Conservation (phyloP, 1,140 invertebrate species). For the Metopolophium dirhodum region DNA sequence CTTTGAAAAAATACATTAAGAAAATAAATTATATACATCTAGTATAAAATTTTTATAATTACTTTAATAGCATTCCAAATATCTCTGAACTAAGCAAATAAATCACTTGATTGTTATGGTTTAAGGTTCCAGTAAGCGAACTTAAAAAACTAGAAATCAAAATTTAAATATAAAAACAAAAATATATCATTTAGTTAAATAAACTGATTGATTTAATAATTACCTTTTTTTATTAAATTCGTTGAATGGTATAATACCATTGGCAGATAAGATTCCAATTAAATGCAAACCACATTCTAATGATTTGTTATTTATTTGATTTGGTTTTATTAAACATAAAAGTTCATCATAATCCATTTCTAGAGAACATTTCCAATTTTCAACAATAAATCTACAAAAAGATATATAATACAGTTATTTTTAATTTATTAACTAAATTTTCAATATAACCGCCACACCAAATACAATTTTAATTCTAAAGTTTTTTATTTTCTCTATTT, state of each 20-base stretch:
- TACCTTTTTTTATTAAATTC: not conserved
- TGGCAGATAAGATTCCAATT: conserved; percentile 9
- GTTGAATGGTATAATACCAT: conserved; percentile 27
- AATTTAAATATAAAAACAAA: not conserved
- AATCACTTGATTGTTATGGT: not conserved
- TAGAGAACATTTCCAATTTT: conserved; percentile 24
- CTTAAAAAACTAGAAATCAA: conserved; percentile 7
- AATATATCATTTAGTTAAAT: not conserved
- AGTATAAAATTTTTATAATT: not conserved
- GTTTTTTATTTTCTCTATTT: not conserved
- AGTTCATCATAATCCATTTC: conserved; percentile 37
- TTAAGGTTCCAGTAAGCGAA: not conserved
- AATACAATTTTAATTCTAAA: not conserved
- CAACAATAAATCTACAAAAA: not conserved
- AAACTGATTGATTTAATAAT: not conserved
- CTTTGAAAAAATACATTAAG: not conserved
- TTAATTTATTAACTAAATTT: not conserved
- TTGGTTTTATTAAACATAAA: not conserved
- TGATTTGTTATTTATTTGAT: not conserved
- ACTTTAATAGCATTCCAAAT: conserved; percentile 36
- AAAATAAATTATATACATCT: not conserved
- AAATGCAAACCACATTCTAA: conserved; percentile 29
- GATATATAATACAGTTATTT: not conserved
- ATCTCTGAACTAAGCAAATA: not conserved
- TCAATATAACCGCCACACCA: not conserved